These are phyloP conservation scores for Istiophorus platypterus DNA, from an alignment of 2,113 vertebrate species.

Conservation along the genomic window DNA sequence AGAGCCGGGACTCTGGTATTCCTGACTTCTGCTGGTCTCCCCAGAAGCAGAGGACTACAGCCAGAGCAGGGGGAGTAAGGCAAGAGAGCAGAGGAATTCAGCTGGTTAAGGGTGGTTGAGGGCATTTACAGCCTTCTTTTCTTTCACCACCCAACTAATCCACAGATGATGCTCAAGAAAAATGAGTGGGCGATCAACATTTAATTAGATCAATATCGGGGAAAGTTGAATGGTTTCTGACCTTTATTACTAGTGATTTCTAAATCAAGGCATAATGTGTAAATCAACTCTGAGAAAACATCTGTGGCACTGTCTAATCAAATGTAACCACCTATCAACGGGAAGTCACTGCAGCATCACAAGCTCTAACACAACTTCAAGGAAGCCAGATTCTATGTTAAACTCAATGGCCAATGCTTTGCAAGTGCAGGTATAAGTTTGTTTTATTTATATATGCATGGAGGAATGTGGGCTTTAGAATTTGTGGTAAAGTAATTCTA, in stretches of 20 bases:
- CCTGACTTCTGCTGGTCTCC: conserved; percentile 28
- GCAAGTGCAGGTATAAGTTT: background rate
- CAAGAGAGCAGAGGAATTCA: background rate
- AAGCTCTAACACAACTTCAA: background rate
- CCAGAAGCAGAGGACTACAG: conserved; percentile 6
- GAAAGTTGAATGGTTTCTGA: conserved; percentile 10
- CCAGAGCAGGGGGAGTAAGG: conserved; percentile 5
- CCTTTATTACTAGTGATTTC: background rate
- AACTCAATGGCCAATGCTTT: background rate
- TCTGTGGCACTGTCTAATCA: background rate
- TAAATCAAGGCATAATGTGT: background rate
- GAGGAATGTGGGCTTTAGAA: background rate
- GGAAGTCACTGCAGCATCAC: background rate
- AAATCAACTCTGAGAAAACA: background rate
- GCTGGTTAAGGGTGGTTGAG: background rate
- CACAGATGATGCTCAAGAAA: conserved; percentile 1
- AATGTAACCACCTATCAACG: background rate
- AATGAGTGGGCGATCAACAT: conserved; percentile 44
- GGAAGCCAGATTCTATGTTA: background rate
- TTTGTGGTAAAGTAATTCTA: background rate
- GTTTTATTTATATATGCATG: background rate
- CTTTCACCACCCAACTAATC: background rate
- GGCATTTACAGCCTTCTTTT: background rate
- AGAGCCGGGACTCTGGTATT: conserved; percentile 21
- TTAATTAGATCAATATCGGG: conserved; percentile 42